Base-by-base conservation (phyloP, 2,888 invertebrate species). In the Phaonia tiefii region DNA sequence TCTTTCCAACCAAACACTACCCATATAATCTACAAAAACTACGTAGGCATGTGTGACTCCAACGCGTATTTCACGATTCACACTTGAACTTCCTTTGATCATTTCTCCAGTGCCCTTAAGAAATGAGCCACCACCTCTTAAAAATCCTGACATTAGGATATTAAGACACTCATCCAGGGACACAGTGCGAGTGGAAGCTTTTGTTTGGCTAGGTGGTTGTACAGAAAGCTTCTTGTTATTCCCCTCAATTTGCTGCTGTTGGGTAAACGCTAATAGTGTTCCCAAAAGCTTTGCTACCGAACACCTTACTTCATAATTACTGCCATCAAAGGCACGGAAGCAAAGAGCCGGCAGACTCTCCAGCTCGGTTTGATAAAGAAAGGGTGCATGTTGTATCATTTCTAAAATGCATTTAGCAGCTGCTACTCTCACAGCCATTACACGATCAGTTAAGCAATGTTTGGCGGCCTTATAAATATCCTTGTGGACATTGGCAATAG, bases 11-110 rank as follows among this genome's bases (percentile, higher is more conserved):
- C 99, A 99, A 1, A 95, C 93, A 8, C 97, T 95, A 37, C 99
- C 99, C 93, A 99, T 94, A 86, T 96, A 95, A 91, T 97, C 96
- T 0, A 98, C 96, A 89, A 99, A 97, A 70, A 97, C 95, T 26
- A 99, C 98, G 89, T 99, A 99, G 0, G 98, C 96, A 92, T 99
- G 97, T 3, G 99, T 98, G 0, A 99, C 97, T 79, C 99, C 99
- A 76, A 99, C 98, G 84, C 99, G 93, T 73, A 99, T 97, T 92
- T 99, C 99, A 82, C 98, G 92, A 90, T 98, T 98, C 0, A 99
- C 96, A 8, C 96, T 96, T 0, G 97, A 96, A 84, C 96, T 96
- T 3, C 98, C 98, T 91, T 98, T 98, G 84, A 99, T 98, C 88
- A 98, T 98, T 91, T 99, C 98, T 0, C 96, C 96, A 13, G 96